Evolutionary conservation across 2,797 vertebrate species (phyloP), one percentile per base, ranked within the genome.

Genomic region (Rhinella marina): DNA sequence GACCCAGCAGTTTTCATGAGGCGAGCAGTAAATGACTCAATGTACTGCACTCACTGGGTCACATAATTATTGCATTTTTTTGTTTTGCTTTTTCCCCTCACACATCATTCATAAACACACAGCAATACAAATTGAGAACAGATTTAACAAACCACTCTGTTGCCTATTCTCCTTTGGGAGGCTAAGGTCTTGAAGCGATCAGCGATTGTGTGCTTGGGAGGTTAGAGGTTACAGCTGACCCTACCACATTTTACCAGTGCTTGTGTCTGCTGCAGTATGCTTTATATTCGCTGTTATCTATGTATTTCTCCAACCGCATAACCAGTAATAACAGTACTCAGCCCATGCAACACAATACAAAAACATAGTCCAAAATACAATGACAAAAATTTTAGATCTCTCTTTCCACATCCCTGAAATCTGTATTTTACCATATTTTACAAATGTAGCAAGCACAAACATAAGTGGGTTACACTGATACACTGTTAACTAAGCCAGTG

Each of bases 21-120:
- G 50, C 66, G 17, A 21, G 27, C 61, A 41, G 48, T 80, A 80
- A 85, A 54, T 61, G 41, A 64, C 25, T 64, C 80, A 50, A 66
- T 50, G 80, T 50, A 13, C 41, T 17, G 62, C 32, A 50, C 14
- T 77, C 17, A 10, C 84, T 21, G 16, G 72, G 84, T 85, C 72
- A 85, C 75, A 54, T 85, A n/a, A 85, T 85, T 85, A 85, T 48
- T 64, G 48, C 29, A 41, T 25, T 77, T 85, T 77, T 62, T 27
- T 7, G 7, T 64, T 9, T 73, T 3, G 32, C 17, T 76, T 61
- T 75, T 85, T 75, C 14, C 82, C 21, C 68, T 73, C 72, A 57
- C 54, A 57, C 70, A 11, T 76, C 29, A 10, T 62, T 82, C 52
- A 50, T 85, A 62, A 27, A 77, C 72, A 62, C 32, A 50, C n/a